Evolutionary conservation across 2,113 vertebrate species (phyloP).

Genomic region (Platycercus adscitus): DNA sequence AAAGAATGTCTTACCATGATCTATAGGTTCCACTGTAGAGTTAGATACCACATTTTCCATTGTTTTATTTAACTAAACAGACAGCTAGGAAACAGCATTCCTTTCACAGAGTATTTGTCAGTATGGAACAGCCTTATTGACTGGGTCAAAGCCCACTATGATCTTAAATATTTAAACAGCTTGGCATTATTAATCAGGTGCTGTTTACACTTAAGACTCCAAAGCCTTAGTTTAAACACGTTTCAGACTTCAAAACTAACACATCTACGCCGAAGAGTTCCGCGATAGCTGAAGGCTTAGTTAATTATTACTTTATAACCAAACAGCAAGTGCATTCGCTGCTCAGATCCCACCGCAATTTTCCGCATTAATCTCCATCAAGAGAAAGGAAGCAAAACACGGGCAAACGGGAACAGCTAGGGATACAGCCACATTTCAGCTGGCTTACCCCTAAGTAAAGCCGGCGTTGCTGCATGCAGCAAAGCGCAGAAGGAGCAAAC

Average conservation of each 20-base stretch:
- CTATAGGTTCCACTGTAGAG: not conserved
- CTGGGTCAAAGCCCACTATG: not conserved
- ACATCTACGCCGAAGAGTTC: not conserved
- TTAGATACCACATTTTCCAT: not conserved
- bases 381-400: not conserved
- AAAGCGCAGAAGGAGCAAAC: too few relatives aligned
- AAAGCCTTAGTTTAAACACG: not conserved
- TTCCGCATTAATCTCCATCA: not conserved
- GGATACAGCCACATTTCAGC: not conserved
- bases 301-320: not conserved
- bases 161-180: slow-evolving; percentile 24
- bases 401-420: not conserved
- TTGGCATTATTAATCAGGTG: not conserved
- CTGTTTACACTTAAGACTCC: not conserved
- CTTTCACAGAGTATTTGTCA: not conserved
- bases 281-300: not conserved
- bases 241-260: slow-evolving; percentile 17
- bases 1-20: not conserved
- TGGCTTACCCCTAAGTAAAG: not conserved
- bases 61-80: not conserved
- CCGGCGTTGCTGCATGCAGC: not conserved
- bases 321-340: not conserved
- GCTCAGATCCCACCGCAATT: not conserved
- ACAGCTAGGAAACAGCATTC: not conserved
- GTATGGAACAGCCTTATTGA: not conserved